Conservation (phyloP, 2,797 vertebrate genomes). For the Carcharodon carcharias region DNA sequence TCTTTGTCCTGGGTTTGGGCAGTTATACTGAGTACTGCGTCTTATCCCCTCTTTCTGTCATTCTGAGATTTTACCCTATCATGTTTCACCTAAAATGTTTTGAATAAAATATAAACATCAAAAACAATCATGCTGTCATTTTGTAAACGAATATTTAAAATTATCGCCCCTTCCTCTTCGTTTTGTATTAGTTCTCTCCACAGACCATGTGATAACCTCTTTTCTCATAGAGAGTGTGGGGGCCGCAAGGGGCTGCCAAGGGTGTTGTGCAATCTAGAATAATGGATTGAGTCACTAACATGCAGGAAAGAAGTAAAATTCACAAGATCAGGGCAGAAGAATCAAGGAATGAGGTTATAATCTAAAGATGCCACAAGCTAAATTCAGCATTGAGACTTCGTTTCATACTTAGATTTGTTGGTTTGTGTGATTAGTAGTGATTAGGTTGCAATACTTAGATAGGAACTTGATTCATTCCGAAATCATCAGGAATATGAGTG, state of each 20-base stretch:
- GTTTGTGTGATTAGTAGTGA: neutral
- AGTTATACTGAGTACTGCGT: neutral
- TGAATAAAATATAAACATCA: constrained; percentile 10
- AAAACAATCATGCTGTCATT: neutral
- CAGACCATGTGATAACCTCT: neutral
- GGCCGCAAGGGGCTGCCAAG: neutral
- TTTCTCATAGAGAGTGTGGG: neutral
- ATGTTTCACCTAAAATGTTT: neutral
- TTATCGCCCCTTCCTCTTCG: too few relatives aligned
- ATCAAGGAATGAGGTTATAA: neutral
- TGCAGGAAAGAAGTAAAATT: neutral
- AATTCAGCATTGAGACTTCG: neutral
- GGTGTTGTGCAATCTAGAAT: neutral
- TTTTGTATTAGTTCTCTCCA: neutral
- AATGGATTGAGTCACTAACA: neutral
- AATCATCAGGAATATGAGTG: neutral
- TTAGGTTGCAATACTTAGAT: neutral
- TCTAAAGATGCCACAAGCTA: neutral
- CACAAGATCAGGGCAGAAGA: neutral
- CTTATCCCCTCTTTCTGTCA: neutral
- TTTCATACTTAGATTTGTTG: neutral
- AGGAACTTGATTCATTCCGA: neutral
- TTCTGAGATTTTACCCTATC: neutral
- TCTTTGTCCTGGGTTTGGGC: neutral
- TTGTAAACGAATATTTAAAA: neutral